Conservation (phyloP, 2,888 invertebrate genomes). For the Andricus quercusramuli region DNA sequence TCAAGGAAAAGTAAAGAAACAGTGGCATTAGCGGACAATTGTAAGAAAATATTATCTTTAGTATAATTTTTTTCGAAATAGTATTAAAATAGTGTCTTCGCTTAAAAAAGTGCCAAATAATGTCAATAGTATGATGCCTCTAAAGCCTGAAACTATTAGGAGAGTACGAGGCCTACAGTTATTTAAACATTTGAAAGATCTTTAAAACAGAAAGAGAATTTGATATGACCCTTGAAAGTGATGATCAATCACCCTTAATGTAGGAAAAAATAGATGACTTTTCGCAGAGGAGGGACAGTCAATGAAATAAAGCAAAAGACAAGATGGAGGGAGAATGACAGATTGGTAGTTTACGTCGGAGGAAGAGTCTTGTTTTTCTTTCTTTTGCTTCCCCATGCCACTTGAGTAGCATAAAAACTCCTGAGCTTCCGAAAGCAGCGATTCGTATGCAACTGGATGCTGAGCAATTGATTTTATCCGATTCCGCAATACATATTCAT, state of each 20-base stretch:
- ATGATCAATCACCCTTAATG: slow-evolving; percentile 49
- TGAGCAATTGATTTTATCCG: slow-evolving; percentile 35
- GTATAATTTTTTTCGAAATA: no score
- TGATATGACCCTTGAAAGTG: slow-evolving; percentile 37
- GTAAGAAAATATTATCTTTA: no score
- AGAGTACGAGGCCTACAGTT: no score
- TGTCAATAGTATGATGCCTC: no score
- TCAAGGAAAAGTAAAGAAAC: no score
- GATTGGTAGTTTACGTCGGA: slow-evolving; percentile 35
- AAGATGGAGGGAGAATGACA: slow-evolving; percentile 11
- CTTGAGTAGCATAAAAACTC: slow-evolving; percentile 24
- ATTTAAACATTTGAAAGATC: no score
- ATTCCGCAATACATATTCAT: slow-evolving; percentile 31
- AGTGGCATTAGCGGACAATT: no score
- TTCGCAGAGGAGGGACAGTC: neutral
- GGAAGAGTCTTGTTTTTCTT: slow-evolving; percentile 41
- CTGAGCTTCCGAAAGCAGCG: slow-evolving; percentile 13
- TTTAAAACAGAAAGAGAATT: neutral
- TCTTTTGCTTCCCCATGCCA: slow-evolving; percentile 35
- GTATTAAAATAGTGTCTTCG: no score
- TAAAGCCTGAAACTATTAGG: no score
- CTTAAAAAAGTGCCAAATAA: no score
- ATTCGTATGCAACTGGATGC: slow-evolving; percentile 32
- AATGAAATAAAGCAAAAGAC: neutral
- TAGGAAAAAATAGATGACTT: slow-evolving; percentile 44